A percentile compares a stretch with the other conserved stretches of the same genome.
Evolutionary conservation across 2,888 invertebrate species (phyloP).

Genomic region (Nipponacmea schrenckii): DNA sequence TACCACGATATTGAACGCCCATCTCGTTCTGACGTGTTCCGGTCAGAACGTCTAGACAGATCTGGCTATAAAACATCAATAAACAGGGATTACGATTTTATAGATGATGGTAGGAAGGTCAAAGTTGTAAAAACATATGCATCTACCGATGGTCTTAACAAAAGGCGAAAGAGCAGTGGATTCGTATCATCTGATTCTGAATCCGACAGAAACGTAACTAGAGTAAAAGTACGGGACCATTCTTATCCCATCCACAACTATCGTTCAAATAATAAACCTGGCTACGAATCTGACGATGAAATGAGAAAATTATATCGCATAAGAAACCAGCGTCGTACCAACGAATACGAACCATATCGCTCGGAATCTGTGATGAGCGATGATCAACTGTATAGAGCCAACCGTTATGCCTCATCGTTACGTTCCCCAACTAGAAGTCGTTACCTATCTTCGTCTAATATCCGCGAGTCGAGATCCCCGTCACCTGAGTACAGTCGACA

Average conservation of each 20-base stretch:
- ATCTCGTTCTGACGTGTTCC: slow-evolving; percentile 1
- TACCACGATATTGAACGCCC: not conserved
- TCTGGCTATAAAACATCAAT: not conserved
- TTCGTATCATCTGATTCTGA: not conserved
- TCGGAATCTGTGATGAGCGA: not conserved
- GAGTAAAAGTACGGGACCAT: not conserved
- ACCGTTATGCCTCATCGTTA: not conserved
- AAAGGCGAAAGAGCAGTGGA: not conserved
- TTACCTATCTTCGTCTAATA: not conserved
- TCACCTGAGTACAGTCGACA: not conserved
- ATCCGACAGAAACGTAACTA: not conserved
- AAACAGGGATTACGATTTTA: not conserved
- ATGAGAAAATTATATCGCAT: not conserved
- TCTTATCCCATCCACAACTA: not conserved
- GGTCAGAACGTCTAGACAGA: not conserved
- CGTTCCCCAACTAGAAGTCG: not conserved
- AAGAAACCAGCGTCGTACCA: not conserved
- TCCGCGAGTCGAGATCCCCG: not conserved
- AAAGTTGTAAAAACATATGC: not conserved
- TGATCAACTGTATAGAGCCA: not conserved
- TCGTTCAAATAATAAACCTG: not conserved
- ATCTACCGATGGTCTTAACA: not conserved
- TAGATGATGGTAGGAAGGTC: not conserved
- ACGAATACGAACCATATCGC: not conserved
- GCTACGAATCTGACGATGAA: not conserved